Evolutionary conservation across 2,113 vertebrate species (phyloP), one percentile per base, ranked within the genome.

Genomic region (Cochlearius cochlearius): DNA sequence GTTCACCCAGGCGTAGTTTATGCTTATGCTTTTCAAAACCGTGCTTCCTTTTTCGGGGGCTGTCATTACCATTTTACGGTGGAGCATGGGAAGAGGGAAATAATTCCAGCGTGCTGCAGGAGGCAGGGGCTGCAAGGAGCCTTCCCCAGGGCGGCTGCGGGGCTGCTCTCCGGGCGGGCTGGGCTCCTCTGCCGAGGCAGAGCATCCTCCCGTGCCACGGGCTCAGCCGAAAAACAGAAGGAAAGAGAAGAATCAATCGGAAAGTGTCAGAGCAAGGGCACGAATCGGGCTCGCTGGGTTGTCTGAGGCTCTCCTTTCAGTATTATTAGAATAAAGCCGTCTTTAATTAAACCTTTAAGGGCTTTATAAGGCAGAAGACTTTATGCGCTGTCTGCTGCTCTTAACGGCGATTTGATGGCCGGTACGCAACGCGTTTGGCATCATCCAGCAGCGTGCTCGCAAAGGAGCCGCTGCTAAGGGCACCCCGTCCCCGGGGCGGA

Each of bases 331-430:
- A 95, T 94, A 96, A 97, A 96, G 95, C 79, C 4, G 4, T 47
- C 95, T 92, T 96, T 96, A 94, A 97, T 96, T 97, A 96, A 94
- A 97, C 90, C 90, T 93, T 85, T 96, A 97, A 96, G 96, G 95
- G 96, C 95, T 96, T 96, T 93, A 76, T 92, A 92, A 83, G 75
- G 90, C 95, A 86, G 88, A 67, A 93, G 87, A 73, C 75, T 95
- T 79, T 50, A 43, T 38, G 88, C 74, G 88, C 83, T 34, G 88
- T 90, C 95, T 97, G 92, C 93, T 63, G 75, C 94, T 91, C 85
- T 71, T 73, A 73, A 80, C 18, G 75, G 50, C 9, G 13, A 4
- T 77, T 86, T 71, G 79, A 59, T 81, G 25, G 29, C 75, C 1
- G 2, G 50, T 56, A 19, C 1, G 2, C 15, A 0, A 4, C 3